Percentiles rank a stretch among this genome's conserved stretches.
Evolutionary conservation across 2,888 invertebrate species (phyloP).

Genomic region (Drosophila picticornis): DNA sequence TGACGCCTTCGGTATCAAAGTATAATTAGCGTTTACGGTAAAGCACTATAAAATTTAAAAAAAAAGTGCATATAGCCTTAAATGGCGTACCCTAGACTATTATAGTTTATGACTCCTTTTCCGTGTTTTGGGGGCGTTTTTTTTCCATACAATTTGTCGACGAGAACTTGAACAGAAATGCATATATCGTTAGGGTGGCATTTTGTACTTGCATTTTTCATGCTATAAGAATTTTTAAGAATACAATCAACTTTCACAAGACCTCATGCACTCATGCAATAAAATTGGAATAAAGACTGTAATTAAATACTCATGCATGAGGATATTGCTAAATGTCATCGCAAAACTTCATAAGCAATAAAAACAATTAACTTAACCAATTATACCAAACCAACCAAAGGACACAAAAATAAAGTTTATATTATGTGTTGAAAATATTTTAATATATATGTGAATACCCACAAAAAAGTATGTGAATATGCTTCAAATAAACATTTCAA

Average conservation of each 20-base stretch:
- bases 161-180: conserved; percentile 73
- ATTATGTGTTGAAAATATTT: neutral
- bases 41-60: neutral
- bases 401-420: neutral
- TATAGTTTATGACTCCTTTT: neutral
- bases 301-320: neutral
- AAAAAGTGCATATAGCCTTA: neutral
- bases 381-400: neutral
- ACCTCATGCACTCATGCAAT: neutral
- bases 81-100: neutral
- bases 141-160: conserved; percentile 45
- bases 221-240: neutral
- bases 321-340: neutral
- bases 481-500: neutral
- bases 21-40: neutral
- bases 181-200: conserved; percentile 55
- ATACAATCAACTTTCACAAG: neutral
- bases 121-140: conserved; percentile 27
- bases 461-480: neutral
- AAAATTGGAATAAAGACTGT: neutral
- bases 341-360: neutral
- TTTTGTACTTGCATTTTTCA: conserved; percentile 21
- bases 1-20: neutral
- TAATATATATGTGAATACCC: neutral
- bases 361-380: neutral